Evolutionary conservation across 2,113 vertebrate species (phyloP).

Genomic region (Microtus pennsylvanicus): DNA sequence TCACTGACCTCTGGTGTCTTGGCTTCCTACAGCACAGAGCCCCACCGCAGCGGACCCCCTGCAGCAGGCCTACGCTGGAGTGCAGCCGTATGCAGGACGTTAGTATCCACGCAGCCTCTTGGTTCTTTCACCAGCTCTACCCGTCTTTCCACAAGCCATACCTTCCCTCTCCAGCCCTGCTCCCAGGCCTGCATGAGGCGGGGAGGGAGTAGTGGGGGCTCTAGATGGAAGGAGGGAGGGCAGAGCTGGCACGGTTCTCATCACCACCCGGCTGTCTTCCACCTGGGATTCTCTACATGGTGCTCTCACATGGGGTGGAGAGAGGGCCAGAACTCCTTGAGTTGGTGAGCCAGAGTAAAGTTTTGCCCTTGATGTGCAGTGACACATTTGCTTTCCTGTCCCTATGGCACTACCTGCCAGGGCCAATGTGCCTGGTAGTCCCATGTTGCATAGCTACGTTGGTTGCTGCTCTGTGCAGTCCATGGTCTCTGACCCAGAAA

Average conservation of each 20-base stretch:
- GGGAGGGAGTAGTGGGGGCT: neutral
- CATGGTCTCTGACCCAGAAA: neutral
- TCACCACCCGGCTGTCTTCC: neutral
- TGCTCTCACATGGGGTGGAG: neutral
- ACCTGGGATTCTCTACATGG: neutral
- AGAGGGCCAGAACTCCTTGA: neutral
- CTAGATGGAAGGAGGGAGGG: neutral
- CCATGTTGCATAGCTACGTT: neutral
- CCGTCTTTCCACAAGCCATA: neutral
- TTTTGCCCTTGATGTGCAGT: neutral
- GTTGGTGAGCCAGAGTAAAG: neutral
- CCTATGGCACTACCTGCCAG: neutral
- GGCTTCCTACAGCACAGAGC: conserved; percentile 95
- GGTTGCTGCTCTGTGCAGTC: neutral
- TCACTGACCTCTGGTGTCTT: conserved; percentile 70
- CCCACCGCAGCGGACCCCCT: conserved; percentile 98
- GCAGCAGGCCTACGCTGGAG: conserved; percentile 99
- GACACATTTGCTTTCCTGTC: neutral
- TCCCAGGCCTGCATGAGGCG: neutral
- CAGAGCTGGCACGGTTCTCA: neutral
- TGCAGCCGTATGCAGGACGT: conserved; percentile 99
- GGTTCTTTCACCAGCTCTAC: conserved; percentile 72
- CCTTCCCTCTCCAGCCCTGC: neutral
- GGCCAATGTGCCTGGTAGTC: neutral
- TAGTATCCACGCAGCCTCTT: conserved; percentile 90